Percentiles rank a stretch among this genome's conserved stretches.
These are phyloP conservation scores for Rhagophthalmus giganteus DNA, from an alignment of 2,888 invertebrate species.

Conservation along the genomic window DNA sequence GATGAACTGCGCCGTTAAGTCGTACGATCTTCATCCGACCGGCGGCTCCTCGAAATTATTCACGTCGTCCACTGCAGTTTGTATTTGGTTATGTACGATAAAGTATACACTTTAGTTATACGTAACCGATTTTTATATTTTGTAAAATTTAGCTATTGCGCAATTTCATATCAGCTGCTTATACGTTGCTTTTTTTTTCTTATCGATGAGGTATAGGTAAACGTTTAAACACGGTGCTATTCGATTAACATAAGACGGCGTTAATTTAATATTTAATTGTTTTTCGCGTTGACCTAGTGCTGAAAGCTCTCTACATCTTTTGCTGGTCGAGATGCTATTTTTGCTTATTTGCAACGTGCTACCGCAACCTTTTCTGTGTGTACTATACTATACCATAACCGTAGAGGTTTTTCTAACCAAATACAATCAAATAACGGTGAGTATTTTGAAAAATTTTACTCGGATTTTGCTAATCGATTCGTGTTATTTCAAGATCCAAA, in stretches of 20 bases:
- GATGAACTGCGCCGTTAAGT: conserved; percentile 79
- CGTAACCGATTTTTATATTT: too few relatives aligned
- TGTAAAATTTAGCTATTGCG: too few relatives aligned
- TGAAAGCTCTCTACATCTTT: neutral
- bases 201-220: too few relatives aligned
- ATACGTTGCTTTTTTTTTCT: too few relatives aligned
- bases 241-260: too few relatives aligned
- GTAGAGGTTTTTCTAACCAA: too few relatives aligned
- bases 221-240: too few relatives aligned
- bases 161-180: too few relatives aligned
- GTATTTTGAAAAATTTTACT: neutral
- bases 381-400: too few relatives aligned
- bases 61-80: conserved; percentile 20
- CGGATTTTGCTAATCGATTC: neutral
- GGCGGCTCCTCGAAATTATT: conserved; percentile 37
- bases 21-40: conserved; percentile 35
- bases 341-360: conserved; percentile 13
- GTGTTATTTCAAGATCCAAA: conserved; percentile 4
- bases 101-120: conserved; percentile 35
- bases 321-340: neutral
- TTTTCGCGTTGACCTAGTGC: too few relatives aligned
- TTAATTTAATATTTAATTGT: neutral
- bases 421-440: neutral
- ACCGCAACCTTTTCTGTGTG: conserved; percentile 23
- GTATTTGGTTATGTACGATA: conserved; percentile 25